Conservation (phyloP, 2,888 invertebrate species). For the Andricus curvator region DNA sequence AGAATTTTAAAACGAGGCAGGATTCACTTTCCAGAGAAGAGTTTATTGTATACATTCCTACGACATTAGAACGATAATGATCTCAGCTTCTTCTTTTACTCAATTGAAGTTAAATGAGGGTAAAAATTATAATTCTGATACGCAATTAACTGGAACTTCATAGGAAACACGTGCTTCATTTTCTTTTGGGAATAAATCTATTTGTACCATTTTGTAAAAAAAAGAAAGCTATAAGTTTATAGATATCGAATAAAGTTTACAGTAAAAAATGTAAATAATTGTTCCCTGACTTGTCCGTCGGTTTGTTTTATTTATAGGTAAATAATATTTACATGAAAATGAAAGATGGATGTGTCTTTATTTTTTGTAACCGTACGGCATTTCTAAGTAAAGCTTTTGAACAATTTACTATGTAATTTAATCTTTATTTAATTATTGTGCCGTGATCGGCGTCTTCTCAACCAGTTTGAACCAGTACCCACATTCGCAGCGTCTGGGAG, state of each 20-base stretch:
- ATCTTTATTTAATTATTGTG: background rate
- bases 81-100: background rate
- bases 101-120: background rate
- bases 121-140: background rate
- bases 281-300: background rate
- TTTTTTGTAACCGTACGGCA: slow-evolving; percentile 11
- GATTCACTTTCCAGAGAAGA: background rate
- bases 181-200: slow-evolving; percentile 9
- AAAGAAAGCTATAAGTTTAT: background rate
- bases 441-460: slow-evolving; percentile 80
- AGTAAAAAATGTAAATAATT: background rate
- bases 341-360: slow-evolving; percentile 17
- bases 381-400: slow-evolving; percentile 4
- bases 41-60: slow-evolving; percentile 12
- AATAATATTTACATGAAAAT: slow-evolving; percentile 28
- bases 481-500: slow-evolving; percentile 95
- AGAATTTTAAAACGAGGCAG: background rate
- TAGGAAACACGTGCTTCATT: slow-evolving; percentile 17
- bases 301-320: slow-evolving; percentile 30
- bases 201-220: slow-evolving; percentile 38
- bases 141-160: background rate
- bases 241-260: background rate
- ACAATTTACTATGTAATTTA: slow-evolving; percentile 10
- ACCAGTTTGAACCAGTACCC: slow-evolving; percentile 98
- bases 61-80: background rate